Conservation (phyloP, 2,797 vertebrate species). For the Odontamblyopus rebecca region DNA sequence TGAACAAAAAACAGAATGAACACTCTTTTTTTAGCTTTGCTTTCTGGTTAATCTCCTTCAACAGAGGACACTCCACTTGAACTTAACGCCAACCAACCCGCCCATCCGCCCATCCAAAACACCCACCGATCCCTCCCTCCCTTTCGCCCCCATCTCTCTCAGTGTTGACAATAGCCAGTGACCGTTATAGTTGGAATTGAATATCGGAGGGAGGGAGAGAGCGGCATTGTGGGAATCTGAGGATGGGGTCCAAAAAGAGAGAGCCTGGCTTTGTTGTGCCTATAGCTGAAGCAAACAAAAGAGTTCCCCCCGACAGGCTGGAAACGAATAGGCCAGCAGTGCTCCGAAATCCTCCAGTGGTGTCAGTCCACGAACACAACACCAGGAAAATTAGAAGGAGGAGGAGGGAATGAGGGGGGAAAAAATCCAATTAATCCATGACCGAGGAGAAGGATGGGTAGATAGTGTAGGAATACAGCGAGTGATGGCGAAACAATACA, state of each 20-base stretch:
- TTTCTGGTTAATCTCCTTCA: slow-evolving; percentile 28
- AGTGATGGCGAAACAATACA: slow-evolving; percentile 46
- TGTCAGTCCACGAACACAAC: slow-evolving; percentile 14
- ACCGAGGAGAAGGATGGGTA: slow-evolving; percentile 43
- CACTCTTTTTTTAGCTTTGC: slow-evolving; percentile 11
- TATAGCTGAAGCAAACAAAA: slow-evolving; percentile 52
- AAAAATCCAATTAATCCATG: slow-evolving; percentile 76
- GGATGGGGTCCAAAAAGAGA: slow-evolving; percentile 37
- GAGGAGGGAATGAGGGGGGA: slow-evolving; percentile 53
- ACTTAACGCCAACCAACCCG: slow-evolving; percentile 32
- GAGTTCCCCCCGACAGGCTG: slow-evolving; percentile 42
- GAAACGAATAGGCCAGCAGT: slow-evolving; percentile 40
- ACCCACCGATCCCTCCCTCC: neutral
- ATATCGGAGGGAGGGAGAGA: slow-evolving; percentile 22
- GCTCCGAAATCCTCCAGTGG: slow-evolving; percentile 35
- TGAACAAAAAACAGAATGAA: slow-evolving; percentile 16
- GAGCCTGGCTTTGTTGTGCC: slow-evolving; percentile 35
- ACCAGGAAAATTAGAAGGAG: slow-evolving; percentile 10
- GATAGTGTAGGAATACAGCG: slow-evolving; percentile 35
- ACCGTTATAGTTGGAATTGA: slow-evolving; percentile 42
- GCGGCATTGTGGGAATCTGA: slow-evolving; percentile 6
- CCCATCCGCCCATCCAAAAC: slow-evolving; percentile 13
- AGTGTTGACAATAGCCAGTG: slow-evolving; percentile 38
- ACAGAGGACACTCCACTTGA: slow-evolving; percentile 34
- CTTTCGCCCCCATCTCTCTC: neutral